These are phyloP conservation scores for Hemistola chrysoprasaria DNA, from an alignment of 2,888 invertebrate species.

Conservation along the genomic window DNA sequence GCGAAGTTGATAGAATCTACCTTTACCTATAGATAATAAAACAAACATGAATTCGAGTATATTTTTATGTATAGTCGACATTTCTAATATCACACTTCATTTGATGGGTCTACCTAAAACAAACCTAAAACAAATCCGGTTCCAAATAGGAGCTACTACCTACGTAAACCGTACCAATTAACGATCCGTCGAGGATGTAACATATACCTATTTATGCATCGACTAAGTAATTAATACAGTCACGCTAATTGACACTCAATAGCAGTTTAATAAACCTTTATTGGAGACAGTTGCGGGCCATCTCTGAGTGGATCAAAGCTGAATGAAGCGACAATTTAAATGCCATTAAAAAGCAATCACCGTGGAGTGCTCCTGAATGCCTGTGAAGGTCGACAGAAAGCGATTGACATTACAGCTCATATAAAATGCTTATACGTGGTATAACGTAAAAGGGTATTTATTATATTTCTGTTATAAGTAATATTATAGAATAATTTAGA, in stretches of 20 bases:
- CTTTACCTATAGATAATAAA: too few relatives aligned
- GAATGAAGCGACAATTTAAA: slow-evolving; percentile 57
- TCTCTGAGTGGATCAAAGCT: slow-evolving; percentile 5
- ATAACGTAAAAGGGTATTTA: not conserved
- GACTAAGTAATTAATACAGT: slow-evolving; percentile 7
- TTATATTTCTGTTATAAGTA: too few relatives aligned
- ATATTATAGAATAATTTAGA: too few relatives aligned
- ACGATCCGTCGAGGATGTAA: slow-evolving; percentile 5
- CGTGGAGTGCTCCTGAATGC: slow-evolving; percentile 26
- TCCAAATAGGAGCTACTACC: too few relatives aligned
- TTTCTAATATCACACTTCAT: too few relatives aligned
- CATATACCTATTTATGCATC: slow-evolving; percentile 4
- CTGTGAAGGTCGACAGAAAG: too few relatives aligned
- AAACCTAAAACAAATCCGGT: not conserved
- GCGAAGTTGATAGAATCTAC: too few relatives aligned
- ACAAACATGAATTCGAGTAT: too few relatives aligned
- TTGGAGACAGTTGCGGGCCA: not conserved
- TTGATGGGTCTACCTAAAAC: too few relatives aligned
- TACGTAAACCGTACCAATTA: slow-evolving; percentile 3
- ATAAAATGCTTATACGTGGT: slow-evolving; percentile 8
- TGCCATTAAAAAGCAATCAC: slow-evolving; percentile 61
- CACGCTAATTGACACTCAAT: slow-evolving; percentile 16
- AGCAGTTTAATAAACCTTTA: slow-evolving; percentile 10
- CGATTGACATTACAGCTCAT: too few relatives aligned
- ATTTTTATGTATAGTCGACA: too few relatives aligned